phyloP scores from a whole-genome alignment of 1,140 invertebrate genomes.

The Drosophila simulans region DNA sequence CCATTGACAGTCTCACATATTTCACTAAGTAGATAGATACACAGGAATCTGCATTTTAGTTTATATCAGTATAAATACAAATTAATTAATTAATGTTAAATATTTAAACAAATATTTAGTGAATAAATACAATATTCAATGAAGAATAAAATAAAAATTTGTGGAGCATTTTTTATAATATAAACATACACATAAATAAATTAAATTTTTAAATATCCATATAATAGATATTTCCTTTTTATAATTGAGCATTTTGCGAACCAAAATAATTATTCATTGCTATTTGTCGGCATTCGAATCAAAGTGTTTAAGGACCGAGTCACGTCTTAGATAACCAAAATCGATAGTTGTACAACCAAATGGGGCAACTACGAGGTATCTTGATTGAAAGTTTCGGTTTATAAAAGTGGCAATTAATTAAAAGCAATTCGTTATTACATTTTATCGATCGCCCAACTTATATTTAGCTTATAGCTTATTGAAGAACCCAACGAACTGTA shows the following conservation, averaged over 20 bases:
- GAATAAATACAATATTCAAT: no score
- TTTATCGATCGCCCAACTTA: constrained; percentile 5
- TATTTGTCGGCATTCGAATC: not conserved
- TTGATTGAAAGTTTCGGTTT: constrained; percentile 39
- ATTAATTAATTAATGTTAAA: no score
- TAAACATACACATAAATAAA: no score
- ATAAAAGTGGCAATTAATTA: constrained; percentile 35
- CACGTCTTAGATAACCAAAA: constrained; percentile 31
- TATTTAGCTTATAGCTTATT: constrained; percentile 25
- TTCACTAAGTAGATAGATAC: not conserved
- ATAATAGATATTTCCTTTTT: constrained; percentile 3
- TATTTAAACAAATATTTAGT: no score
- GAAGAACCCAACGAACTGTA: constrained; percentile 7
- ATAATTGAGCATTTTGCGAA: constrained; percentile 30
- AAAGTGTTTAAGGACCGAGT: constrained; percentile 10
- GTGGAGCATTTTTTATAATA: no score
- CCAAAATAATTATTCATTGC: constrained; percentile 22
- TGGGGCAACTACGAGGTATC: constrained; percentile 7
- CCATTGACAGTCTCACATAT: constrained; percentile 7
- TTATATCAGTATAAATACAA: no score
- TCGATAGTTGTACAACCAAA: constrained; percentile 6
- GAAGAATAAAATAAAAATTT: no score
- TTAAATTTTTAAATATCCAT: not conserved
- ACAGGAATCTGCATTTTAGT: no score
- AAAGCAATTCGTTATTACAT: constrained; percentile 18